Conservation (phyloP, 2,797 vertebrate species). For the Macroramphosus scolopax region DNA sequence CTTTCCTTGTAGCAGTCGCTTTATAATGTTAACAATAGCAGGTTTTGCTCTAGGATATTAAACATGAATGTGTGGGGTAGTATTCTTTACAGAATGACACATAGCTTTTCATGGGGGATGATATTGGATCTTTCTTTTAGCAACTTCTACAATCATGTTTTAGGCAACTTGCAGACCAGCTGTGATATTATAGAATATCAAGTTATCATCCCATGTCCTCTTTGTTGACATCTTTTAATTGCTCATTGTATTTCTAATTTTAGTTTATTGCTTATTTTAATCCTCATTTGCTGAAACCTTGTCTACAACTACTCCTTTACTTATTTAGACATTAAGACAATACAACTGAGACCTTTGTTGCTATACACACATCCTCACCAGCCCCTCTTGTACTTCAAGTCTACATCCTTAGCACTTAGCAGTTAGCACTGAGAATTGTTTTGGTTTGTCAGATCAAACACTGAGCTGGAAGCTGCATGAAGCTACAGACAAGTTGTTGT, state of each 20-base stretch:
- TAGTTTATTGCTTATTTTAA: too few species aligned
- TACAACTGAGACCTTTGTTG: too few species aligned
- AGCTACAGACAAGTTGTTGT: conserved; percentile 2
- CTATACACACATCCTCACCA: not conserved
- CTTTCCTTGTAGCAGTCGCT: conserved; percentile 5
- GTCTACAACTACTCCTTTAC: too few species aligned
- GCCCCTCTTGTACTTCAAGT: not conserved
- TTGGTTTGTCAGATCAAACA: conserved; percentile 1
- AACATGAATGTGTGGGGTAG: conserved; percentile 5
- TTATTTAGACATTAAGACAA: too few species aligned
- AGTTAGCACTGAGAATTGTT: not conserved
- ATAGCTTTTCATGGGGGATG: conserved; percentile 7
- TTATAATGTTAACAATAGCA: conserved; percentile 12
- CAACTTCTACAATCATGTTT: conserved; percentile 13
- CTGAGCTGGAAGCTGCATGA: not conserved
- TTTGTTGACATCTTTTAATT: too few species aligned
- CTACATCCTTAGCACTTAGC: not conserved
- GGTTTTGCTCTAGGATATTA: conserved; percentile 11
- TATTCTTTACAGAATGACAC: conserved; percentile 5
- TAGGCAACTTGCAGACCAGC: conserved; percentile 9
- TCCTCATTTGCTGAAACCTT: too few species aligned
- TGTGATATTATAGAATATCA: conserved; percentile 14
- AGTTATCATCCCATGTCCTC: too few species aligned
- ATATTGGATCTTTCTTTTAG: conserved; percentile 11
- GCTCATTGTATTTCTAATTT: too few species aligned